A percentile compares a stretch with the other conserved stretches of the same genome.
Evolutionary conservation across 2,113 vertebrate species (phyloP).

Genomic region (Odobenus rosmarus): DNA sequence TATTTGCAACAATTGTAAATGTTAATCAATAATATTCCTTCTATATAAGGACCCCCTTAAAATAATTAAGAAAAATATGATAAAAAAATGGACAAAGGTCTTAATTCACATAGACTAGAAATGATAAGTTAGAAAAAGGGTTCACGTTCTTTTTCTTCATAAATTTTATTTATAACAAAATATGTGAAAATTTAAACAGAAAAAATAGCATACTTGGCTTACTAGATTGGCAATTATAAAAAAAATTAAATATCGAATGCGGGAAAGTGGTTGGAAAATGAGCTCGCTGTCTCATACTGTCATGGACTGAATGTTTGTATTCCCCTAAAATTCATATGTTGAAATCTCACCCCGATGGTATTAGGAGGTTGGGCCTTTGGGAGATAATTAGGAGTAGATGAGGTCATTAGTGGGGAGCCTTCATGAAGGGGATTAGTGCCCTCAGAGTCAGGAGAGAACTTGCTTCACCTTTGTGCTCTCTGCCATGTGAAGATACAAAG

Average conservation of each 20-base stretch:
- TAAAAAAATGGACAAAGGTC: neutral
- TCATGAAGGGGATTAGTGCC: neutral
- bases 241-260: neutral
- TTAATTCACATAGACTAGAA: neutral
- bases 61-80: conserved; percentile 13
- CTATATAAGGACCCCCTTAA: neutral
- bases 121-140: neutral
- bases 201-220: neutral
- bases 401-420: neutral
- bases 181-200: neutral
- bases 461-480: neutral
- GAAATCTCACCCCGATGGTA: neutral
- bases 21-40: neutral
- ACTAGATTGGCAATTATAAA: neutral
- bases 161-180: neutral
- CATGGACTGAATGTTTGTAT: neutral
- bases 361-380: neutral
- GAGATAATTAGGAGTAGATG: neutral
- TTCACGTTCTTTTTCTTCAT: neutral
- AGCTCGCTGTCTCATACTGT: neutral
- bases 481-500: neutral
- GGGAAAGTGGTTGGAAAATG: neutral
- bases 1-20: neutral
- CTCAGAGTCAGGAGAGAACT: neutral
- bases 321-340: neutral